These are phyloP conservation scores for Pipistrellus kuhlii DNA, from an alignment of 2,797 vertebrate genomes.

Conservation along the genomic window DNA sequence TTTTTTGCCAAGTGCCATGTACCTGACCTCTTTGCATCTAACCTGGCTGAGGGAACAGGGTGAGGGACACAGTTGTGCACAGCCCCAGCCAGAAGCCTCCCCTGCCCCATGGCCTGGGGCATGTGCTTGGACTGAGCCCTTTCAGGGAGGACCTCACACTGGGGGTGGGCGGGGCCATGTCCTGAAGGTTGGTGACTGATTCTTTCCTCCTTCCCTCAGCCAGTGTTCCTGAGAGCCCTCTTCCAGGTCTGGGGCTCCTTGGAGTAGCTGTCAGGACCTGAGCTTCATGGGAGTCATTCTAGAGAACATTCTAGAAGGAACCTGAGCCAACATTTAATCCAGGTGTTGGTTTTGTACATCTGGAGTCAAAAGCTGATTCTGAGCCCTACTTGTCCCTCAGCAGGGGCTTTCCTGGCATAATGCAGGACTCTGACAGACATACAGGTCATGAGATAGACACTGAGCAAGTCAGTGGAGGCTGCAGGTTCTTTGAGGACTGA, in stretches of 20 bases:
- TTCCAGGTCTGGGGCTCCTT: background rate
- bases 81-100: background rate
- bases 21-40: background rate
- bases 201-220: too few species aligned
- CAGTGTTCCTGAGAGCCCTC: background rate
- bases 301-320: background rate
- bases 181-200: background rate
- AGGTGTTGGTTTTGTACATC: background rate
- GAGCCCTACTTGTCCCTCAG: background rate
- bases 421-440: background rate
- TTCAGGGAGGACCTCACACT: background rate
- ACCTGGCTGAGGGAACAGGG: background rate
- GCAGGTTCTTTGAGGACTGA: too few species aligned
- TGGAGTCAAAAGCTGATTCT: background rate
- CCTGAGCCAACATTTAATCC: background rate
- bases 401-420: background rate
- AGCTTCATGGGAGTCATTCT: background rate
- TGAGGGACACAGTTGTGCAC: rapidly evolving
- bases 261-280: background rate
- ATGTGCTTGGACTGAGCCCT: rapidly evolving
- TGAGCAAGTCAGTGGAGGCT: background rate
- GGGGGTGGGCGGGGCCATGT: rapidly evolving
- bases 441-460: rapidly evolving
- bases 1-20: rapidly evolving
- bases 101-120: background rate